Base-by-base conservation (phyloP, 1,140 invertebrate genomes). In the Pentalonia nigronervosa region DNA sequence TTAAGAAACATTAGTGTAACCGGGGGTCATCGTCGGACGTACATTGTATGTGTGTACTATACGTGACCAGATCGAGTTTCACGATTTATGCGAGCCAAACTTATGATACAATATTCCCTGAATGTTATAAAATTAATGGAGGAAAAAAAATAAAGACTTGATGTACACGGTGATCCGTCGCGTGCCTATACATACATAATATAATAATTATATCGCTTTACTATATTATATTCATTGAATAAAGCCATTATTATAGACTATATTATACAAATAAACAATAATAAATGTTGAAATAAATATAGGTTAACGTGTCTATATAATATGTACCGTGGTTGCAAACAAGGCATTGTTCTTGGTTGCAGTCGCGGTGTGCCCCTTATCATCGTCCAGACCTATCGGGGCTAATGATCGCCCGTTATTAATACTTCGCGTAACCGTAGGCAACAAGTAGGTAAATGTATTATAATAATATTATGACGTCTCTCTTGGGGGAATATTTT, bases 11-110 rank as follows among this genome's bases (percentile, higher is more conserved):
- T 67, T 90, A 67, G 88, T 50, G 34, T 21, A 60, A 41, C 4
- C 30, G 90, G 90, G 90, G 90, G 56, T 91, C 90, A 45, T 91
- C 45, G 50, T 41, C n/a, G 56, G 50, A 34, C n/a, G 41, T 81
- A 45, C 41, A 21, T 23, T 48, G 9, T 87, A n/a, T n/a, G 14
- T 67, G 2, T 0, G 53, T 41, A 8, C 20, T 1, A 34, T 81
- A 91, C 90, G 90, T 91, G 90, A 91, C 90, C 67, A 45, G n/a
- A 83, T 76, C 45, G 45, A 20, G 90, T 91, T 91, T 91, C 90
- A 91, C 90, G 90, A 91, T 91, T 91, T 76, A 7, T 7, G 47
- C n/a, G 20, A n/a, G 47, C 30, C 21, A 53, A 89, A 89, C n/a
- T 21, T 89, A 53, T 45, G 25, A 41, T 25, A 25, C 9, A 53